Base-by-base conservation (phyloP, 2,113 vertebrate genomes). In the Copsychus sechellarum region DNA sequence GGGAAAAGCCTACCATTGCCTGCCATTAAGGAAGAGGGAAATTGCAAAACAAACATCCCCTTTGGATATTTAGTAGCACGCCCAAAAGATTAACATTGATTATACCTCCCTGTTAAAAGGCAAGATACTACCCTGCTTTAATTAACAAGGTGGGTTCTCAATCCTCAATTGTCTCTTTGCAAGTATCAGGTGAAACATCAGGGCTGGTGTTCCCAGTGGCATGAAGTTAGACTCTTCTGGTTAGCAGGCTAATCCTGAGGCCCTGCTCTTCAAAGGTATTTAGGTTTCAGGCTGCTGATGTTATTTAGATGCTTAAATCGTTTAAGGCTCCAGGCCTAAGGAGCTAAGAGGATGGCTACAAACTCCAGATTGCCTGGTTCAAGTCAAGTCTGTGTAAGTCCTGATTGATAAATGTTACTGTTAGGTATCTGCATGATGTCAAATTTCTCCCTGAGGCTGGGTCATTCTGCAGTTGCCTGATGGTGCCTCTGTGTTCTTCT, bases 31-130 rank as follows among this genome's bases (percentile, higher is more conserved):
- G 91, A 92, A 95, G 84, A 92, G 74, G 78, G 54, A 91, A 94
- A 95, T 58, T 66, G 62, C 90, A 94, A 92, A 96, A 81, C 92
- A 94, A 96, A 94, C 82, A 95, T 86, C 64, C 88, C 93, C 67
- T 93, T 90, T 93, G 79, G 85, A 86, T 95, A 93, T 83, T 95
- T 92, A 88, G 79, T 66, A 95, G 82, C 79, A 94, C 43, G 0
- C 81, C 94, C 92, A 83, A 43, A 96, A 95, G 79, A 94, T 96
- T 97, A 95, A 89, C 70, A 82, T 82, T 85, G 78, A 89, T 95
- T 90, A 58, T 71, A 94, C 65, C 67, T 96, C 56, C 23, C 43
- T 73, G 58, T 83, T 90, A 95, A 90, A 50, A 90, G 72, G 66
- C 48, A 73, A 91, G 92, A 86, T 90, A 66, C 20, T 58, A 29